These are phyloP conservation scores for Myotis myotis DNA, from an alignment of 2,797 vertebrate species.

Conservation along the genomic window DNA sequence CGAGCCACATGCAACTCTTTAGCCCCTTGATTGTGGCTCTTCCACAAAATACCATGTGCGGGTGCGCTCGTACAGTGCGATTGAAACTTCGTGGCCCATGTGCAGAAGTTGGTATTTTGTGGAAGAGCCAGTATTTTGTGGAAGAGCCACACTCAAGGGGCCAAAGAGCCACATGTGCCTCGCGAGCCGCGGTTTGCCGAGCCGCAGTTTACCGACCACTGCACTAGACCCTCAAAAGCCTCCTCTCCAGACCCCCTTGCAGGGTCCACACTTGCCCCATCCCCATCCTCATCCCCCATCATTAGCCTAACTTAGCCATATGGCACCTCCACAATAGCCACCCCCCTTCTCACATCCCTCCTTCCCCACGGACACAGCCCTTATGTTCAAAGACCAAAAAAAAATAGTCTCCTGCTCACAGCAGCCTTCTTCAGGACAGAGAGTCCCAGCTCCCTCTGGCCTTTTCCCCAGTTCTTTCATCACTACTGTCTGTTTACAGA, in stretches of 20 bases:
- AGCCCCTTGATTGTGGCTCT: no score
- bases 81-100: no score
- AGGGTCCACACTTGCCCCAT: background rate
- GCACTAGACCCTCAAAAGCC: background rate
- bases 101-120: no score
- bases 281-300: background rate
- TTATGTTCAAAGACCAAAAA: background rate
- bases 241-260: background rate
- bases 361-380: background rate
- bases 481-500: conserved; percentile 42
- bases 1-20: no score
- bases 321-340: background rate
- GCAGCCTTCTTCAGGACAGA: conserved; percentile 27
- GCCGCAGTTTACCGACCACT: no score
- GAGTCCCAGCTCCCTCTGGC: conserved; percentile 48
- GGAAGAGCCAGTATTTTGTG: no score
- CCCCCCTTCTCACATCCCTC: background rate
- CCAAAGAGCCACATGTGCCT: no score
- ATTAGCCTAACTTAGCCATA: background rate
- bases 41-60: no score
- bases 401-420: background rate
- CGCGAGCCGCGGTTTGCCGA: no score
- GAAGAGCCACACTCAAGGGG: no score
- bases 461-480: conserved; percentile 24
- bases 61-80: no score